Percentiles rank a stretch among this genome's conserved stretches.
phyloP scores from a whole-genome alignment of 2,113 vertebrate genomes.

The Prinia subflava region DNA sequence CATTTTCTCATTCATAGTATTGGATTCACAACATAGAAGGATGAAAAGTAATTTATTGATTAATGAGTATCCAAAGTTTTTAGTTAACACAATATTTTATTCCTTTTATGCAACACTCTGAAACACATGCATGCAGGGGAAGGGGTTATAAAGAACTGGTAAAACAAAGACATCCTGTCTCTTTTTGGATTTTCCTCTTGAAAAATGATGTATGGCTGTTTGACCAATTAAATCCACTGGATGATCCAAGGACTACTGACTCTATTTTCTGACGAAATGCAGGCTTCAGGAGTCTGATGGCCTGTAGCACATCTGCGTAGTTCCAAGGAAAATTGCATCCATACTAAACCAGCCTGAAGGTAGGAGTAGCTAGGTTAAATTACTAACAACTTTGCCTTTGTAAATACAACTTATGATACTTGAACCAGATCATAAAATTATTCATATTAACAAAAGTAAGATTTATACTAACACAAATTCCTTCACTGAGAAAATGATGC shows the following conservation, averaged over 20 bases:
- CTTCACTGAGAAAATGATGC: background rate
- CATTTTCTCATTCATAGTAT: rapidly evolving
- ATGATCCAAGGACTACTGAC: background rate
- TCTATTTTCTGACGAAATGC: background rate
- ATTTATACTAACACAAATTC: background rate
- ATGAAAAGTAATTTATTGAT: background rate
- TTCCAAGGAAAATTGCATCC: background rate
- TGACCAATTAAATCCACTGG: background rate
- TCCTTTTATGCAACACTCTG: background rate
- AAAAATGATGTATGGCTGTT: background rate
- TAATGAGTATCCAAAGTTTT: background rate
- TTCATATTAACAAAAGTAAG: background rate
- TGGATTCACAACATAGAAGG: background rate
- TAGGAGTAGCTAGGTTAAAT: background rate
- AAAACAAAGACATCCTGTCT: background rate
- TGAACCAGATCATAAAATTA: background rate
- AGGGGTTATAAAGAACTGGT: background rate
- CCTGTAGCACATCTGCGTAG: background rate
- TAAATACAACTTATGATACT: background rate
- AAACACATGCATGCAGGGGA: background rate
- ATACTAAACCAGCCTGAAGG: background rate
- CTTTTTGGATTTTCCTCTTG: background rate
- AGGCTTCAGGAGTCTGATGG: background rate
- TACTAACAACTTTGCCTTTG: background rate
- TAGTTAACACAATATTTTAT: background rate